Conservation (phyloP, 2,888 invertebrate genomes). For the Magallana nippona region DNA sequence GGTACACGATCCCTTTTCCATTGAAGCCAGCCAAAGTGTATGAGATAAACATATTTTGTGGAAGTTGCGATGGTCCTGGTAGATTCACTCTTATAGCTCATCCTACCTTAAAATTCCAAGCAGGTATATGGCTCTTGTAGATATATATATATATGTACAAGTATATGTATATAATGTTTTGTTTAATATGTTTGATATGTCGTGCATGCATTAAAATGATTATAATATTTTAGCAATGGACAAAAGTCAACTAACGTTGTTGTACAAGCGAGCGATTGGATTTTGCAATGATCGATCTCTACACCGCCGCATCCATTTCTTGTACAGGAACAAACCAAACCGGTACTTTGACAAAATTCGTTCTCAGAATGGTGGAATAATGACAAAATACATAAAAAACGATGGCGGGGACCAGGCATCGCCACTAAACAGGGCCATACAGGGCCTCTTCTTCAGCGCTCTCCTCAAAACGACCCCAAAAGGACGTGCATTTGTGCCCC, state of each 20-base stretch:
- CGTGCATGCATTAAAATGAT: no score
- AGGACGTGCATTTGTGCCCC: conserved; percentile 65
- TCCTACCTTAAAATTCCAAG: no score
- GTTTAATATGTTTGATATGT: no score
- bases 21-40: no score
- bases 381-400: conserved; percentile 45
- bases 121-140: no score
- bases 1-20: no score
- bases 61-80: no score
- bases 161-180: no score
- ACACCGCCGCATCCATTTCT: not conserved
- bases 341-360: conserved; percentile 37
- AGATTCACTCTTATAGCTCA: no score
- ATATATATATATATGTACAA: no score
- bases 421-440: conserved; percentile 37
- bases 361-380: conserved; percentile 28
- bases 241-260: not conserved
- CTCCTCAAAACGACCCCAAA: conserved; percentile 61
- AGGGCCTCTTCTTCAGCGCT: conserved; percentile 70
- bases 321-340: conserved; percentile 46
- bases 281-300: not conserved
- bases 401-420: conserved; percentile 45
- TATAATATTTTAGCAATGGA: no score
- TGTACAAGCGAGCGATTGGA: not conserved
- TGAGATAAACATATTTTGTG: no score